Conservation (phyloP, 2,113 vertebrate species). For the Odocoileus hemionus region DNA sequence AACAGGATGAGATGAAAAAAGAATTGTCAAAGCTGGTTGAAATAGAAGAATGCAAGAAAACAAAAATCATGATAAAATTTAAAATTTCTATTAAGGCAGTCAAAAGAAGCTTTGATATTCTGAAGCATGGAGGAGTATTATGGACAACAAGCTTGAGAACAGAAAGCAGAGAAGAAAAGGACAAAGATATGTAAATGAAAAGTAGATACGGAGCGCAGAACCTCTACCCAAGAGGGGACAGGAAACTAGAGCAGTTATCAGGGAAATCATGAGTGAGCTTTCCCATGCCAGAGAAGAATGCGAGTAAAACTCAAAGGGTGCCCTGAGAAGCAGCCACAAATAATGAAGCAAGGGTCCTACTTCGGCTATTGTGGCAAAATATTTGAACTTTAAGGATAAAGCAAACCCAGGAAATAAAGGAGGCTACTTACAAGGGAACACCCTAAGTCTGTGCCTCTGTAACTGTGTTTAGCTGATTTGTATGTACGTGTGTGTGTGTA, state of each 20-base stretch:
- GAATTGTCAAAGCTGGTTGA: background rate
- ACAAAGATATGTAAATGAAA: background rate
- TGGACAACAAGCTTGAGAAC: background rate
- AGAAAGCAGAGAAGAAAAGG: background rate
- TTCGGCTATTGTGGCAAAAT: background rate
- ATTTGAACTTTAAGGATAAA: conserved; percentile 43
- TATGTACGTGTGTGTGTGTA: background rate
- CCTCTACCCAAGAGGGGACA: background rate
- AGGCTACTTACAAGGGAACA: background rate
- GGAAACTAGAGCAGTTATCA: background rate
- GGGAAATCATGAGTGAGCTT: background rate
- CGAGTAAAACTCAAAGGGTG: background rate
- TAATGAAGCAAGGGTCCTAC: background rate
- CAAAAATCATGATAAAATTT: background rate
- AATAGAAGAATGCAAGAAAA: background rate
- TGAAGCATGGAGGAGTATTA: background rate
- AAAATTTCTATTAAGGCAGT: background rate
- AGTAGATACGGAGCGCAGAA: background rate
- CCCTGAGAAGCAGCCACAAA: background rate
- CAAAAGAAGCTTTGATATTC: background rate
- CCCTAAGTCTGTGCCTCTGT: background rate
- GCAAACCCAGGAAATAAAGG: background rate
- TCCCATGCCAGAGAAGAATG: background rate
- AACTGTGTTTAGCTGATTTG: background rate
- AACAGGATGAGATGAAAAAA: background rate